phyloP scores from a whole-genome alignment of 2,113 vertebrate genomes.

The Peromyscus leucopus region DNA sequence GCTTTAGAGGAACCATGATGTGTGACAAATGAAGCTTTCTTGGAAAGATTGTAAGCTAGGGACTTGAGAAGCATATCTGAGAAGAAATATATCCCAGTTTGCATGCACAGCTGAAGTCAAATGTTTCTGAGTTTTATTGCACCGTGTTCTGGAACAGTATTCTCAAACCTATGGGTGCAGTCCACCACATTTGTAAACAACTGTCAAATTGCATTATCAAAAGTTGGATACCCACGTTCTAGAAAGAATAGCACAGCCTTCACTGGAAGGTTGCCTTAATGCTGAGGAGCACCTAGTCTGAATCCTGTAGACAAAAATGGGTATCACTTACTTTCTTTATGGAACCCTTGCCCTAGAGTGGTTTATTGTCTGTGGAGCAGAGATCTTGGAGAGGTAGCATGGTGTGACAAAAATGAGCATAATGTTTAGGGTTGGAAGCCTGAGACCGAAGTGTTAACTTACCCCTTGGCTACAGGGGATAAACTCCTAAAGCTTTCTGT shows the following conservation, averaged over 20 bases:
- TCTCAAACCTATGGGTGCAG: neutral
- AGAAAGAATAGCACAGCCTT: neutral
- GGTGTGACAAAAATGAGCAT: neutral
- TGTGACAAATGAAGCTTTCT: neutral
- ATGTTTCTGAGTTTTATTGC: neutral
- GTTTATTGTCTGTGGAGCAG: neutral
- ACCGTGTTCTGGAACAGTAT: neutral
- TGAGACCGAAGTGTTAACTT: neutral
- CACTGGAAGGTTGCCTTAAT: neutral
- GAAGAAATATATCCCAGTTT: neutral
- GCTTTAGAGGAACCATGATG: neutral
- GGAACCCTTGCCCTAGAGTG: neutral
- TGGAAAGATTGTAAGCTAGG: neutral
- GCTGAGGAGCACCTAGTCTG: neutral
- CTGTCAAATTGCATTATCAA: neutral
- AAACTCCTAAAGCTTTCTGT: neutral
- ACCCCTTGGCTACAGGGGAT: neutral
- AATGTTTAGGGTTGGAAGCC: neutral
- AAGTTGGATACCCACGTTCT: neutral
- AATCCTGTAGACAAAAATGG: neutral
- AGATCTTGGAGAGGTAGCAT: neutral
- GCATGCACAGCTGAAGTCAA: neutral
- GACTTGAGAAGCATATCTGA: neutral
- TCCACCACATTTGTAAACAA: neutral
- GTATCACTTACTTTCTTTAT: neutral